Conservation (phyloP, 2,797 vertebrate genomes). For the Thunnus albacares region DNA sequence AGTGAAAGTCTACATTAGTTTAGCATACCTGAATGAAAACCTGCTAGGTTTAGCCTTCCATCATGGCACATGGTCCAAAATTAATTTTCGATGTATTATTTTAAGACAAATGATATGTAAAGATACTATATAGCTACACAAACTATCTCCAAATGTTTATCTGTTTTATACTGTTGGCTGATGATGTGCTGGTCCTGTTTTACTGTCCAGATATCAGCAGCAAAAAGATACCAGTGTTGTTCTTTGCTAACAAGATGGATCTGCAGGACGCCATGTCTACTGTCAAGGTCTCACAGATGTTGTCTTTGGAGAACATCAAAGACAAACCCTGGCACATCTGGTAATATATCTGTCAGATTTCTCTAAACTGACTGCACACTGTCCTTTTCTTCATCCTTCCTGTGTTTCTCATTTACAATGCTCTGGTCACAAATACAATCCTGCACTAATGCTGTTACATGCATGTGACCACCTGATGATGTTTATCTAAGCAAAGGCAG, state of each 20-base stretch:
- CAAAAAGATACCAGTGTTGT: slow-evolving; percentile 94
- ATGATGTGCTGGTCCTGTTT: slow-evolving; percentile 11
- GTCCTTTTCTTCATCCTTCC: background rate
- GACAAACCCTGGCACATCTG: slow-evolving; percentile 99
- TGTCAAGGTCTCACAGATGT: slow-evolving; percentile 95
- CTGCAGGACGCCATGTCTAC: slow-evolving; percentile 94
- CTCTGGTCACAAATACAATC: background rate
- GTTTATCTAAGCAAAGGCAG: background rate
- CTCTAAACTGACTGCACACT: background rate
- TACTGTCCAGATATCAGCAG: slow-evolving; percentile 89
- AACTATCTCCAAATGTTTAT: background rate
- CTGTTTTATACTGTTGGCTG: background rate
- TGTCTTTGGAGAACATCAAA: slow-evolving; percentile 96
- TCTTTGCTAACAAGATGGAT: slow-evolving; percentile 99
- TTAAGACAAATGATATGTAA: background rate
- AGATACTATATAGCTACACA: background rate
- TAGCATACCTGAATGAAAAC: background rate
- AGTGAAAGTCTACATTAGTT: background rate
- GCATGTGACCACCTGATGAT: background rate
- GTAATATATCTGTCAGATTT: slow-evolving; percentile 79
- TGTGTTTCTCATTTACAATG: background rate
- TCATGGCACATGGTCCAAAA: background rate
- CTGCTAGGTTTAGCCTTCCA: too few relatives aligned
- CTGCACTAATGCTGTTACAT: background rate
- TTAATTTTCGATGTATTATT: background rate